Evolutionary conservation across 2,888 invertebrate genomes (phyloP), one percentile per base, ranked within the genome.

Genomic region (Pardosa pseudoannulata): DNA sequence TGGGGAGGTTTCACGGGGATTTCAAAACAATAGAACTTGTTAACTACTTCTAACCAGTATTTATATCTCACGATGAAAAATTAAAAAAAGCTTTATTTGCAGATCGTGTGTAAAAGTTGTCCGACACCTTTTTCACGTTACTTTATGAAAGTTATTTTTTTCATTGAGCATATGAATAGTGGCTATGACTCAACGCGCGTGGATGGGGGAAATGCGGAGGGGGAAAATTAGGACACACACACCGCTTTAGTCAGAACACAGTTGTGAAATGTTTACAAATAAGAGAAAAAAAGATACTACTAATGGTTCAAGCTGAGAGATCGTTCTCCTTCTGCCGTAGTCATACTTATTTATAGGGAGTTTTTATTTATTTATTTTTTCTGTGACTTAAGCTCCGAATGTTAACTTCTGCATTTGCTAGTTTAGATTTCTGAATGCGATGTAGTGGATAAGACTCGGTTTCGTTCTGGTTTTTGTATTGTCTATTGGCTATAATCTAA

Each of bases 291-390:
- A 46, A 46, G 16, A 46, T 46, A 13, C 2, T 46, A 46, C 13
- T 46, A 46, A 46, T 46, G 41, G 16, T 46, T 46, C 41, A 46
- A 46, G 41, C 16, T 16, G 16, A 46, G 41, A 13, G 41, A 46
- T 16, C 16, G 41, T 13, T 46, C 41, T 46, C 9, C 41, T 46
- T 46, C 41, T 46, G 41, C 16, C 41, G n/a, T n/a, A 46, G 11
- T 46, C 41, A 46, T 46, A 16, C 41, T 46, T 46, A 46, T 46
- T 46, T 46, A 46, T 46, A 46, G 41, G 41, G 16, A n/a, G n/a
- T n/a, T n/a, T n/a, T 46, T 46, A 16, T 13, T 46, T 11, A 11
- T 36, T 36, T 36, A 36, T 36, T 36, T 36, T 36, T 36, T 36
- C 11, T 36, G 5, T 36, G 5, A 36, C n/a, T n/a, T 7, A 5